These are phyloP conservation scores for Pteronura brasiliensis DNA, from an alignment of 2,113 vertebrate species.

Conservation along the genomic window DNA sequence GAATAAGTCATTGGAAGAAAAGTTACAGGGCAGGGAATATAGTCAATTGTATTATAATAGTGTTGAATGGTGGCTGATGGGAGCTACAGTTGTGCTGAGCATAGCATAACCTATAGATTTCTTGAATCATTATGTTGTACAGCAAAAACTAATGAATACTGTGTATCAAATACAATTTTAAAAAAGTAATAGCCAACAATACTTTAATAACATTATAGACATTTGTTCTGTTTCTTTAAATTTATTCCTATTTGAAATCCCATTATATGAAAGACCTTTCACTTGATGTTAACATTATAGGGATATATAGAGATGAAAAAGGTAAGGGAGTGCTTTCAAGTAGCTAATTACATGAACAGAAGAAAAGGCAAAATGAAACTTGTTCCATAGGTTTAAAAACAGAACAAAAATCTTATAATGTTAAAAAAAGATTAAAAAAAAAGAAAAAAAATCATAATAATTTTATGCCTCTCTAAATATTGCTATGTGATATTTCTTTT, in stretches of 20 bases:
- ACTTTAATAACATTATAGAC: neutral
- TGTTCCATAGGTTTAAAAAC: neutral
- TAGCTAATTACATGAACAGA: neutral
- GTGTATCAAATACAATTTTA: neutral
- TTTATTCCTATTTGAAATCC: neutral
- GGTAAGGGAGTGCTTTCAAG: neutral
- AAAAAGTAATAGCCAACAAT: neutral
- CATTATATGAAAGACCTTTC: neutral
- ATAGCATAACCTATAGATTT: neutral
- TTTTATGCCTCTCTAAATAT: neutral
- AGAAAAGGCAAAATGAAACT: neutral
- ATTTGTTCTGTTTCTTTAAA: neutral
- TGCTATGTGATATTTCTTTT: neutral
- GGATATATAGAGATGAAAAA: neutral
- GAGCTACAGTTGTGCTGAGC: neutral
- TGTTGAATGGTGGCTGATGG: neutral
- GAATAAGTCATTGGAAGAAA: neutral
- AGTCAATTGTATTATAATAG: neutral
- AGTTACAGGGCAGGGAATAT: neutral
- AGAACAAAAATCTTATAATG: neutral
- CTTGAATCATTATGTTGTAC: neutral
- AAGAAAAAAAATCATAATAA: neutral
- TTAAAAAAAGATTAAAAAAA: too few species aligned
- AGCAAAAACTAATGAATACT: neutral
- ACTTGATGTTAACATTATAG: neutral